Evolutionary conservation across 2,888 invertebrate species (phyloP).

Genomic region (Eutolmus rufibarbis): DNA sequence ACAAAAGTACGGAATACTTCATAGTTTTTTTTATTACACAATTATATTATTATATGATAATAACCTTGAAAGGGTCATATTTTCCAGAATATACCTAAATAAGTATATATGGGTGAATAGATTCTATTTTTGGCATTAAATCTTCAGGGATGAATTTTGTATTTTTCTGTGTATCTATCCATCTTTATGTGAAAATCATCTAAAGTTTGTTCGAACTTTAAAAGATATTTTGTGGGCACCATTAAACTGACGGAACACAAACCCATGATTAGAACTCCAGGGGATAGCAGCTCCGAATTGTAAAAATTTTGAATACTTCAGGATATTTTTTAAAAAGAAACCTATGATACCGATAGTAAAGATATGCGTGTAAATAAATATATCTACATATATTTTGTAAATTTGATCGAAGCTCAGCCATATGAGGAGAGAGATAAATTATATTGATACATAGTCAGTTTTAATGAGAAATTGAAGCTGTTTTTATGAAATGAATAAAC

Average conservation of each 20-base stretch:
- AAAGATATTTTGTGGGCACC: not conserved
- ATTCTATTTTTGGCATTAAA: not conserved
- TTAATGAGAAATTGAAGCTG: too few relatives aligned
- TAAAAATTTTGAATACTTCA: not conserved
- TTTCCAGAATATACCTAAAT: not conserved
- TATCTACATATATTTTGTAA: too few relatives aligned
- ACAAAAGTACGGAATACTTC: too few relatives aligned
- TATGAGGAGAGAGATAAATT: too few relatives aligned
- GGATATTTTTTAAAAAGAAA: not conserved
- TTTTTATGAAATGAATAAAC: too few relatives aligned
- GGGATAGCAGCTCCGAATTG: not conserved
- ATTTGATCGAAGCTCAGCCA: too few relatives aligned
- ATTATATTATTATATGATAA: too few relatives aligned
- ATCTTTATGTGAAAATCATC: not conserved
- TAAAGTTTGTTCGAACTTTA: not conserved
- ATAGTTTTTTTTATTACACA: too few relatives aligned
- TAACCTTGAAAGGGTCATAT: too few relatives aligned
- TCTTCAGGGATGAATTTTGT: not conserved
- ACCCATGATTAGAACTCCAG: not conserved
- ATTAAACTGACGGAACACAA: not conserved
- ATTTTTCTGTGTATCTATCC: not conserved
- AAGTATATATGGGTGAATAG: not conserved
- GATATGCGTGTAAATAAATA: not conserved
- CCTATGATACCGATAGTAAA: too few relatives aligned
- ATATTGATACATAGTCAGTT: too few relatives aligned